These are phyloP conservation scores for Drosophila demipolita DNA, from an alignment of 2,888 invertebrate genomes.

Conservation along the genomic window DNA sequence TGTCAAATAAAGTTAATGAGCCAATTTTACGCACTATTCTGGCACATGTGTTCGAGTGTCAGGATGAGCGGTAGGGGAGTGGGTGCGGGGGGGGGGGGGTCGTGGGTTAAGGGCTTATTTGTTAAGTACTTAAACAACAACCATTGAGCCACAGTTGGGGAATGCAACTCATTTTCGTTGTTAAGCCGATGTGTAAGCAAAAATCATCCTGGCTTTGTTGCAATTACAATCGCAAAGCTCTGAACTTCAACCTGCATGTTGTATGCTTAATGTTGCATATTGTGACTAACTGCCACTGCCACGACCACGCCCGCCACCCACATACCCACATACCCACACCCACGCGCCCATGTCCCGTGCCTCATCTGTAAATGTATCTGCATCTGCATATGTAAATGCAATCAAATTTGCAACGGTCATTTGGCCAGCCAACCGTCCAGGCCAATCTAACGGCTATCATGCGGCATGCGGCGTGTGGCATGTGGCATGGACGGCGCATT, in stretches of 20 bases:
- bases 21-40: neutral
- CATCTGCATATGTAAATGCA: conserved; percentile 75
- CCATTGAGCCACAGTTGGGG: conserved; percentile 35
- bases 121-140: conserved; percentile 45
- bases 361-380: conserved; percentile 53
- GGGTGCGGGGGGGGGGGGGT: too few relatives aligned
- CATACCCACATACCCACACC: neutral
- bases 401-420: conserved; percentile 79
- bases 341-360: neutral
- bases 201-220: conserved; percentile 63
- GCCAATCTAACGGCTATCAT: conserved; percentile 78
- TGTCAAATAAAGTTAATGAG: conserved; percentile 20
- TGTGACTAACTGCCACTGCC: neutral
- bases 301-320: neutral
- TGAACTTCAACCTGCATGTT: conserved; percentile 4
- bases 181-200: conserved; percentile 62
- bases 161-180: conserved; percentile 43
- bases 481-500: conserved; percentile 57
- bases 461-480: conserved; percentile 49
- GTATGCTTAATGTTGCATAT: conserved; percentile 1
- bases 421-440: conserved; percentile 71
- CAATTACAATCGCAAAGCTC: conserved; percentile 54
- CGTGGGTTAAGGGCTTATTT: conserved; percentile 31
- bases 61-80: neutral
- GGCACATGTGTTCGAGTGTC: neutral